Conservation (phyloP, 2,888 invertebrate species). For the Crepidodera aurea region DNA sequence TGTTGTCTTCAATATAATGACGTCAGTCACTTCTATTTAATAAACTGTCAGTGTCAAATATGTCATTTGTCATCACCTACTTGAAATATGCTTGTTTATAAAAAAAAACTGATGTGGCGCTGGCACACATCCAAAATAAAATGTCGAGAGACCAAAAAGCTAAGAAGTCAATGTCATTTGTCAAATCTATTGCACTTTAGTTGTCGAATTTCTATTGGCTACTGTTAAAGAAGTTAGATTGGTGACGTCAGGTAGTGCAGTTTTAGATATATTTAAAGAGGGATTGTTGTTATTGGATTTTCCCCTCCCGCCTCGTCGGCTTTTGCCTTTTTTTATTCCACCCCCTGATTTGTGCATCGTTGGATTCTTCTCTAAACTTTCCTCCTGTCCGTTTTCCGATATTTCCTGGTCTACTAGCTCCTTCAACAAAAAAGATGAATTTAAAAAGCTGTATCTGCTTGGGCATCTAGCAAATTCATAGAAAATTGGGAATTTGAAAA, state of each 20-base stretch:
- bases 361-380: slow-evolving; percentile 68
- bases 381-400: slow-evolving; percentile 67
- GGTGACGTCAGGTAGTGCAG: slow-evolving; percentile 58
- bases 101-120: slow-evolving; percentile 13
- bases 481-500: too few relatives aligned
- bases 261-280: slow-evolving; percentile 42
- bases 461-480: too few relatives aligned
- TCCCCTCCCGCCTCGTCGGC: slow-evolving; percentile 63
- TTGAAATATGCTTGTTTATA: not conserved
- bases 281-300: slow-evolving; percentile 56
- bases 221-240: slow-evolving; percentile 53
- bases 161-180: not conserved
- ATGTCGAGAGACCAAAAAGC: not conserved
- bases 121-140: not conserved
- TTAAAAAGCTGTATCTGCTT: not conserved
- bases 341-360: slow-evolving; percentile 54
- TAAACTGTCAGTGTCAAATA: too few relatives aligned
- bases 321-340: slow-evolving; percentile 61
- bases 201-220: slow-evolving; percentile 43
- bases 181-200: slow-evolving; percentile 52
- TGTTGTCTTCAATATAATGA: not conserved
- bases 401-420: slow-evolving; percentile 8
- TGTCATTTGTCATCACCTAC: not conserved
- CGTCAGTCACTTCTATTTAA: not conserved
- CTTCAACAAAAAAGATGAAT: slow-evolving; percentile 8